These are phyloP conservation scores for Climacteris rufus DNA, from an alignment of 2,113 vertebrate species.

Conservation along the genomic window DNA sequence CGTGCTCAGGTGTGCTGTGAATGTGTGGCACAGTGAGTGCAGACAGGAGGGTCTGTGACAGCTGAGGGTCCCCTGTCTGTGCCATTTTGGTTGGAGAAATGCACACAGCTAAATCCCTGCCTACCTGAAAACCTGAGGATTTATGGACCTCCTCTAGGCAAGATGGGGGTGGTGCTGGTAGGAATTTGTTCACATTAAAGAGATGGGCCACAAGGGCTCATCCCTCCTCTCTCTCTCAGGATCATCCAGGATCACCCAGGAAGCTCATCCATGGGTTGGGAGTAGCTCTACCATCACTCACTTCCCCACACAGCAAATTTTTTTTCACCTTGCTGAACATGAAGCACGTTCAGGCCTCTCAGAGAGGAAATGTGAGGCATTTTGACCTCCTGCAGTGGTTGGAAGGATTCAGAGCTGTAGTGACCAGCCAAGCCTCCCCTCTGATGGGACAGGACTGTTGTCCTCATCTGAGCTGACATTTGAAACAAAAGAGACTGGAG, in stretches of 20 bases:
- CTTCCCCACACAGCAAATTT: accelerated
- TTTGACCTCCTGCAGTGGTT: neutral
- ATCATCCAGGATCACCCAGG: neutral
- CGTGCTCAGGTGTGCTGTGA: neutral
- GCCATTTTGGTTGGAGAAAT: neutral
- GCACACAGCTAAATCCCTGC: neutral
- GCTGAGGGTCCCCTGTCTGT: accelerated
- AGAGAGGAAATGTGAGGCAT: neutral
- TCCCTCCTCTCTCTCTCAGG: accelerated
- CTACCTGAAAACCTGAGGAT: neutral
- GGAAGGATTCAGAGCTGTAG: neutral
- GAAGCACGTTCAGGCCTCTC: neutral
- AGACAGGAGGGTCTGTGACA: neutral
- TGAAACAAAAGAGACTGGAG: neutral
- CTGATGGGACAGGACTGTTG: neutral
- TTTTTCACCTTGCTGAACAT: neutral
- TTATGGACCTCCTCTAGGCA: neutral
- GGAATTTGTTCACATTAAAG: neutral
- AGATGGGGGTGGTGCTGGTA: neutral
- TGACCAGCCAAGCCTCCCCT: neutral
- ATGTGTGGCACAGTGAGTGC: accelerated
- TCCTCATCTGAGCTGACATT: neutral
- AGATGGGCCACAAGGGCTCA: neutral
- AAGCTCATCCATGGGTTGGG: neutral
- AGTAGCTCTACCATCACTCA: neutral